Conservation (phyloP, 2,113 vertebrate species). For the Pangasianodon hypophthalmus region DNA sequence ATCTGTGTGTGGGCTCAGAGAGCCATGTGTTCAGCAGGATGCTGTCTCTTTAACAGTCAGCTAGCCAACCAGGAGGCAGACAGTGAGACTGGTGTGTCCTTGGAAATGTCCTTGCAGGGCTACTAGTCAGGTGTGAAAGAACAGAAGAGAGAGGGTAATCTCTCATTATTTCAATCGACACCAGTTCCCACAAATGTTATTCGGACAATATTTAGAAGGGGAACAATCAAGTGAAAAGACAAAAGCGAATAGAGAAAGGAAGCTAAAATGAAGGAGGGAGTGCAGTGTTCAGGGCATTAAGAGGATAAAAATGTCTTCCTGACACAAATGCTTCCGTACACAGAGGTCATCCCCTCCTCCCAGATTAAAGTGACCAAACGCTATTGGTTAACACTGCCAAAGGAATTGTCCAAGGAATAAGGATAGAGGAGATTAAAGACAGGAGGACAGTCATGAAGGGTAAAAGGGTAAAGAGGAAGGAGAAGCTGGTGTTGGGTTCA, state of each 20-base stretch:
- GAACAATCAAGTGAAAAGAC: neutral
- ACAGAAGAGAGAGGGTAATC: conserved; percentile 36
- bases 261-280: neutral
- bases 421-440: conserved; percentile 54
- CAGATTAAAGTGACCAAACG: conserved; percentile 70
- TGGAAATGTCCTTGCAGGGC: conserved; percentile 76
- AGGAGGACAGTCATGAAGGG: conserved; percentile 21
- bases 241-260: neutral
- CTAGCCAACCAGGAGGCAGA: conserved; percentile 70
- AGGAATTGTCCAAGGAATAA: conserved; percentile 58
- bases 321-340: neutral
- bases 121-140: conserved; percentile 54
- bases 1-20: conserved; percentile 48
- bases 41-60: conserved; percentile 74
- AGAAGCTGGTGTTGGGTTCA: conserved; percentile 21
- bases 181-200: conserved; percentile 4
- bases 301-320: conserved; percentile 10
- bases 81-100: conserved; percentile 72
- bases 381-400: conserved; percentile 59
- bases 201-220: neutral
- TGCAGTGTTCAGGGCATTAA: neutral
- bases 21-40: conserved; percentile 63
- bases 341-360: conserved; percentile 55
- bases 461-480: conserved; percentile 12
- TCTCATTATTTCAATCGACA: neutral